Evolutionary conservation across 35 echinoderm and acorn worm genomes (phyloP), one percentile per base, ranked within the genome.

Genomic region (Ophioderma brevispina): DNA sequence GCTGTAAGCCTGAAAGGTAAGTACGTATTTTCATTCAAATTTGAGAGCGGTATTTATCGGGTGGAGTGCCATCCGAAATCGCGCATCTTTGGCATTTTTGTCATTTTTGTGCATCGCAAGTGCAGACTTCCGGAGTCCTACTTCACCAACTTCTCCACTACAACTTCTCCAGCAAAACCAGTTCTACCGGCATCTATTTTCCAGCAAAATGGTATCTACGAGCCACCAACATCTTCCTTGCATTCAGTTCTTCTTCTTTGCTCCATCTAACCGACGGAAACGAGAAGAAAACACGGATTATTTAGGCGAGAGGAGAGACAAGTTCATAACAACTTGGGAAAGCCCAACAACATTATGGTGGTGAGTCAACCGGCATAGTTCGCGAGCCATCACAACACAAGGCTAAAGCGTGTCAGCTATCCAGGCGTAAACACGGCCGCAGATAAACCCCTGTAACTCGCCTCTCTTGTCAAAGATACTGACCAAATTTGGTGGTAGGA

Each of bases 31-130:
- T 87, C 83, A 93, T 87, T 52, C 15, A 82, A 90, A 87, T 91
- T 82, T 55, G 76, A 76, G 63, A 33, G 75, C 30, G 91, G 79
- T 85, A 93, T 92, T 76, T 87, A 41, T 70, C 56, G 43, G 43
- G 85, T 42, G 85, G 77, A 40, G 92, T 84, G 78, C 85, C 81
- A 80, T 78, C 76, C 64, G 88, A 93, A 93, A 87, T 93, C 90
- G 89, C 88, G 87, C 97, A 99, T 99, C 97, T 93, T 92, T 99
- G 81, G 79, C 93, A 99, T 99, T 95, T 95, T 99, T 99, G 97
- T 95, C 97, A 99, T 99, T 99, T 99, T 99, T 99, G 81, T 88
- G 94, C 86, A 46, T 86, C 88, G 79, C 55, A 81, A 91, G 75
- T 80, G 39, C 84, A 89, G 90, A 99, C 97, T 99, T 99, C 93